Evolutionary conservation across 2,888 invertebrate species (phyloP).

Genomic region (Cantharis nigra): DNA sequence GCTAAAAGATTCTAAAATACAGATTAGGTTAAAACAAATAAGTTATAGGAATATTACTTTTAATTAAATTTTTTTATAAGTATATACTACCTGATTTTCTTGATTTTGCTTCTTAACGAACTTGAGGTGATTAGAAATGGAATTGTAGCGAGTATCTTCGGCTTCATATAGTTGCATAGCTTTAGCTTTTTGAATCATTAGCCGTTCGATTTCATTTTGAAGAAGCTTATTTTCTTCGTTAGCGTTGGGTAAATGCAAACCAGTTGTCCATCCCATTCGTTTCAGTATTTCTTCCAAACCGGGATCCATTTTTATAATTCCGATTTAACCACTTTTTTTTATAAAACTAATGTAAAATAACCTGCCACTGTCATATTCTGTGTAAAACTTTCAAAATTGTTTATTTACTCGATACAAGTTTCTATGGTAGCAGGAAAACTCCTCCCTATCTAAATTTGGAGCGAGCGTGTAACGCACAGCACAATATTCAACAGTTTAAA

Average conservation of each 20-base stretch:
- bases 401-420: slow-evolving; percentile 1
- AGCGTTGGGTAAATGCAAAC: slow-evolving; percentile 79
- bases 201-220: slow-evolving; percentile 59
- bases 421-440: slow-evolving; percentile 3
- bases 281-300: slow-evolving; percentile 68
- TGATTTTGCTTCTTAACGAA: slow-evolving; percentile 60
- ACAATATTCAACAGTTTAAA: slow-evolving; percentile 23
- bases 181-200: slow-evolving; percentile 58
- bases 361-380: neutral
- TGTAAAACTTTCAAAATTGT: slow-evolving; percentile 1
- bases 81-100: slow-evolving; percentile 61
- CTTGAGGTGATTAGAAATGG: slow-evolving; percentile 56
- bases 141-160: slow-evolving; percentile 47
- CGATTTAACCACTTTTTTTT: neutral
- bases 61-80: too few species aligned
- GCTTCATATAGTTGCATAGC: slow-evolving; percentile 56
- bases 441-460: slow-evolving; percentile 17
- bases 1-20: slow-evolving; percentile 64
- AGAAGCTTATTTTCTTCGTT: slow-evolving; percentile 70
- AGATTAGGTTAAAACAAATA: slow-evolving; percentile 6
- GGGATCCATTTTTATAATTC: slow-evolving; percentile 13
- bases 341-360: slow-evolving; percentile 6
- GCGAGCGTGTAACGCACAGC: slow-evolving; percentile 23
- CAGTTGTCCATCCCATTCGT: slow-evolving; percentile 75
- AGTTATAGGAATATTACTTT: too few species aligned